phyloP scores from a whole-genome alignment of 2,888 invertebrate species.

The Drosophila mimica region DNA sequence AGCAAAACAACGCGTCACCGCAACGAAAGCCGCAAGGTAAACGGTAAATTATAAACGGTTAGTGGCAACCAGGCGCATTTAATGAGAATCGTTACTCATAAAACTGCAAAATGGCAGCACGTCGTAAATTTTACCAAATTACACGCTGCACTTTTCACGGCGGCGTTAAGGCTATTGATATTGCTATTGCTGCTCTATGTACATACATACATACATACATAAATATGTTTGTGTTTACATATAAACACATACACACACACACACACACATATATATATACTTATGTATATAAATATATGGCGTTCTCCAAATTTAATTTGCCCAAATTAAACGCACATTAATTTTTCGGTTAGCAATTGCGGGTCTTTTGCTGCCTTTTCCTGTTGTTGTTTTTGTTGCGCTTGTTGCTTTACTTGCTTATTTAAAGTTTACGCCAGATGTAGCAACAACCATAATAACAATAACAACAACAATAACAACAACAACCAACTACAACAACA shows the following conservation, averaged over 20 bases:
- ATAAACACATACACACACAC: background rate
- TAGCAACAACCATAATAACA: conserved; percentile 41
- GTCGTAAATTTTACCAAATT: conserved; percentile 55
- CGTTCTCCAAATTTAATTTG: conserved; percentile 63
- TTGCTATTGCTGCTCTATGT: background rate
- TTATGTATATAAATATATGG: conserved; percentile 8
- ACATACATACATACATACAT: background rate
- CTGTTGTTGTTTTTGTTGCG: conserved; percentile 26
- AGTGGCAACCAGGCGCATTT: conserved; percentile 30
- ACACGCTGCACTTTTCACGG: conserved; percentile 41
- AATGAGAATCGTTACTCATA: conserved; percentile 36
- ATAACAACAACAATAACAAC: conserved; percentile 2
- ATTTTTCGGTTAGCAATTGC: conserved; percentile 60
- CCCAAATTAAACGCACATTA: conserved; percentile 76
- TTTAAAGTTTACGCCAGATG: conserved; percentile 70
- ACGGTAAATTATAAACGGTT: conserved; percentile 15
- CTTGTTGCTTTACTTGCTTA: conserved; percentile 29
- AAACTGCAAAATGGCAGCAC: conserved; percentile 55
- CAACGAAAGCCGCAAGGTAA: conserved; percentile 9
- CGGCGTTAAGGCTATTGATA: conserved; percentile 1
- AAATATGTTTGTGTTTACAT: background rate
- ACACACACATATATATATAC: rapidly evolving
- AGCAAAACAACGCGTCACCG: conserved; percentile 17
- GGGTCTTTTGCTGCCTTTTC: conserved; percentile 30
- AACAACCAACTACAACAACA: conserved; percentile 15